Percentiles rank a stretch among this genome's conserved stretches.
phyloP scores from a whole-genome alignment of 2,113 vertebrate species.

The Gobius niger region DNA sequence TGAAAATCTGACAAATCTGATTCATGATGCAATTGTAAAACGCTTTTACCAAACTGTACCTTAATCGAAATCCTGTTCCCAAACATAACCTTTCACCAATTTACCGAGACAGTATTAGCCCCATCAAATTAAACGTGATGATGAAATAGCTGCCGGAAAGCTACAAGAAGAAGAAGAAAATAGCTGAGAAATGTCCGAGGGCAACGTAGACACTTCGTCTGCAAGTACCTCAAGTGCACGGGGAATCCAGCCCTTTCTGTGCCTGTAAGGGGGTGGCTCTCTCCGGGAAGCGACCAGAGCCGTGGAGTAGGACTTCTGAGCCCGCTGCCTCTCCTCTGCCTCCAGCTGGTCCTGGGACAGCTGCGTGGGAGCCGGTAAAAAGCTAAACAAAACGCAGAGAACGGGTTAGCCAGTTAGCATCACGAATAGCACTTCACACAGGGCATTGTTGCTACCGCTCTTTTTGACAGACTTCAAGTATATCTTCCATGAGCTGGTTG shows the following conservation, averaged over 20 bases:
- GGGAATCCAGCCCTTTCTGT: conserved; percentile 92
- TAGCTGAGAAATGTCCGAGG: no score
- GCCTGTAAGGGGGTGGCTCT: conserved; percentile 89
- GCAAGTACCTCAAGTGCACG: conserved; percentile 82
- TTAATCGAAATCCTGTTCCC: no score
- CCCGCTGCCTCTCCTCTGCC: conserved; percentile 86
- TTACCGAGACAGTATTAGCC: no score
- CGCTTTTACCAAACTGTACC: no score
- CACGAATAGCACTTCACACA: neutral
- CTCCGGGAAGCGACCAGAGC: conserved; percentile 88
- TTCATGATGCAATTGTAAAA: no score
- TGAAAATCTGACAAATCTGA: no score
- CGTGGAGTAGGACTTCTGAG: conserved; percentile 87
- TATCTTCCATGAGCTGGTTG: no score
- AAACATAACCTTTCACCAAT: no score
- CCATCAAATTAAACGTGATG: no score
- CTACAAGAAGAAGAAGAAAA: no score
- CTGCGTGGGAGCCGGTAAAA: conserved; percentile 94
- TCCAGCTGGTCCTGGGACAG: conserved; percentile 97
- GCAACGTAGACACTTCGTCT: neutral
- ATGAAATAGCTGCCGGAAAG: no score
- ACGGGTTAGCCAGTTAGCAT: neutral
- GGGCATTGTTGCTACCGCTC: neutral
- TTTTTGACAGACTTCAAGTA: no score
- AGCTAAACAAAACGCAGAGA: conserved; percentile 70